These are phyloP conservation scores for Clostera curtula DNA, from an alignment of 2,888 invertebrate genomes.

Conservation along the genomic window DNA sequence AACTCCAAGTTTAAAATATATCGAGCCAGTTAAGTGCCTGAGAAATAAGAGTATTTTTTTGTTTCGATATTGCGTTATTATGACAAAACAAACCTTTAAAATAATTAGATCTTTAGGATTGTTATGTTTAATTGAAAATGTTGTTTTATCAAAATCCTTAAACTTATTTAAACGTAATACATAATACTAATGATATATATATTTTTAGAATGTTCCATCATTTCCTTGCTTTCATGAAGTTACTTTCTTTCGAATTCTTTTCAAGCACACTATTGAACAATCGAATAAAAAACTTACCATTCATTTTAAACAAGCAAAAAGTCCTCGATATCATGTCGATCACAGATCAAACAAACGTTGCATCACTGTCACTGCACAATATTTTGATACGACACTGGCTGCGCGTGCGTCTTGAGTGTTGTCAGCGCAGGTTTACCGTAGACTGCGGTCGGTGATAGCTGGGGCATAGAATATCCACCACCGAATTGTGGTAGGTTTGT, in stretches of 20 bases:
- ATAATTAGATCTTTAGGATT: too few species aligned
- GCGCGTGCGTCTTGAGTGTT: slow-evolving; percentile 32
- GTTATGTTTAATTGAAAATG: too few species aligned
- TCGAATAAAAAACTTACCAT: slow-evolving; percentile 37
- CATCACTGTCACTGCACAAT: slow-evolving; percentile 63
- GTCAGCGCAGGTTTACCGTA: slow-evolving; percentile 31
- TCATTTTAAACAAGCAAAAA: slow-evolving; percentile 53
- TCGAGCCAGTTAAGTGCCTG: too few species aligned
- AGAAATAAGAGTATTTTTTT: too few species aligned
- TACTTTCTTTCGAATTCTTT: neutral
- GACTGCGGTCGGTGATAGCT: slow-evolving; percentile 23
- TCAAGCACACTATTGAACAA: neutral
- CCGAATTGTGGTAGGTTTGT: slow-evolving; percentile 21
- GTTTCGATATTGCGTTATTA: too few species aligned
- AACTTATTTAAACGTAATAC: too few species aligned
- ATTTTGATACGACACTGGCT: slow-evolving; percentile 16
- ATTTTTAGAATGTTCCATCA: neutral
- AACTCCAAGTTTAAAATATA: too few species aligned
- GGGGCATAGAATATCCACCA: slow-evolving; percentile 14
- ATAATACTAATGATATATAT: too few species aligned
- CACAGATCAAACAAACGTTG: slow-evolving; percentile 46
- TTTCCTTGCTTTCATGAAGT: slow-evolving; percentile 1
- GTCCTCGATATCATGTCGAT: slow-evolving; percentile 38
- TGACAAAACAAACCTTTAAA: too few species aligned
- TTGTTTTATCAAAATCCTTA: too few species aligned